Conservation (phyloP, 2,888 invertebrate species). For the Polietes domitor region DNA sequence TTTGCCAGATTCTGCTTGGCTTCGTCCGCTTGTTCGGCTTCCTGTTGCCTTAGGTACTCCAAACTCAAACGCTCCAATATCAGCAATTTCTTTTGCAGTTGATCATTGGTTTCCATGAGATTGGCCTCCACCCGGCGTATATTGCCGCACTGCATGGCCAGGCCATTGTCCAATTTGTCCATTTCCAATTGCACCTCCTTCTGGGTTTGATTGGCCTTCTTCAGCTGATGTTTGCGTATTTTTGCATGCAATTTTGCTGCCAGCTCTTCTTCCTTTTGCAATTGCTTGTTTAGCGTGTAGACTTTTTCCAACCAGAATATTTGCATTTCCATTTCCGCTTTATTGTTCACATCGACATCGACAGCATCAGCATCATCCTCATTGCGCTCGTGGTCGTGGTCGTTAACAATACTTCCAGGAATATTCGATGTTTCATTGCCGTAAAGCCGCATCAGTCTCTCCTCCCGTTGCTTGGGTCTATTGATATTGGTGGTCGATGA, state of each 20-base stretch:
- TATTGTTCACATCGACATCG: constrained; percentile 23
- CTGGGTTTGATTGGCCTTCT: constrained; percentile 74
- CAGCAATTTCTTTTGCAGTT: constrained; percentile 82
- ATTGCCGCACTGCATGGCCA: constrained; percentile 82
- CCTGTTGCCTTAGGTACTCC: constrained; percentile 77
- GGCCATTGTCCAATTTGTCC: constrained; percentile 81
- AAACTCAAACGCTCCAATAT: constrained; percentile 82
- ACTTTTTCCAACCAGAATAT: constrained; percentile 88
- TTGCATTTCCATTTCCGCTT: constrained; percentile 79
- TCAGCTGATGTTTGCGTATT: constrained; percentile 83
- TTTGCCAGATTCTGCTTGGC: constrained; percentile 2
- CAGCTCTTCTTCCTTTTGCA: constrained; percentile 88
- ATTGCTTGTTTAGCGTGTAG: constrained; percentile 86
- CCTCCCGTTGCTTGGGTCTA: constrained; percentile 44
- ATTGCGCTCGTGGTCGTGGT: not conserved
- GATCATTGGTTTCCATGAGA: constrained; percentile 82
- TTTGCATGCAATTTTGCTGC: constrained; percentile 86
- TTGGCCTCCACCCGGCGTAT: constrained; percentile 83
- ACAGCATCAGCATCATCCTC: not conserved
- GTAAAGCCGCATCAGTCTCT: not conserved
- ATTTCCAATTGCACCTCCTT: constrained; percentile 76
- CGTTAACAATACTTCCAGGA: not conserved
- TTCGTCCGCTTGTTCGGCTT: constrained; percentile 11
- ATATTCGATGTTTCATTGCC: constrained; percentile 34
- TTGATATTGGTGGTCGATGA: constrained; percentile 79